Percentiles rank a stretch among this genome's conserved stretches.
phyloP scores from a whole-genome alignment of 2,797 vertebrate genomes.

The Varecia variegata region DNA sequence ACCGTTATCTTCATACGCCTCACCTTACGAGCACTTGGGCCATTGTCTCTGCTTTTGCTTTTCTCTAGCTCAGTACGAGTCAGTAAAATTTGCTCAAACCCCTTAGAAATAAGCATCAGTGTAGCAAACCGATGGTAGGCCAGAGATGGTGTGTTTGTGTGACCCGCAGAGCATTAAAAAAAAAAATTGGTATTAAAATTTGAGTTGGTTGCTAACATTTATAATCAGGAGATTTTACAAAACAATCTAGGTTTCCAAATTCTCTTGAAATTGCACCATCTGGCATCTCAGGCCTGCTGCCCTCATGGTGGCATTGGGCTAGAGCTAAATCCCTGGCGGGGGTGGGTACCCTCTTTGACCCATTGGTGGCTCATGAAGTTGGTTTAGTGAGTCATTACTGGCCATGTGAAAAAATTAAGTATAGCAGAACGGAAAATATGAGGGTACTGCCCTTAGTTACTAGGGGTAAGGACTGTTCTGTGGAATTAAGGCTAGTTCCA shows the following conservation, averaged over 20 bases:
- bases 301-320: neutral
- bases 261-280: slow-evolving; percentile 38
- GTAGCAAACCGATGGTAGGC: neutral
- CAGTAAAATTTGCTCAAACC: neutral
- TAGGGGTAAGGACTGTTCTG: neutral
- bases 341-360: neutral
- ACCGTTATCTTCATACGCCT: neutral
- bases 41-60: neutral
- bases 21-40: neutral
- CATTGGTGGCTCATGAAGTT: neutral
- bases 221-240: slow-evolving; percentile 50
- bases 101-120: neutral
- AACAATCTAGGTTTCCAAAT: slow-evolving; percentile 44
- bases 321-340: neutral
- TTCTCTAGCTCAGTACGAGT: neutral
- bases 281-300: slow-evolving; percentile 5
- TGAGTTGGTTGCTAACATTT: slow-evolving; percentile 52
- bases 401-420: neutral
- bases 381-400: neutral
- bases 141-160: neutral
- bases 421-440: neutral
- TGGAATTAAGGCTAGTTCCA: neutral
- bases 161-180: neutral
- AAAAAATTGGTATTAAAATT: slow-evolving; percentile 1
- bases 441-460: neutral